Conservation (phyloP, 2,113 vertebrate genomes). For the Lutjanus erythropterus region DNA sequence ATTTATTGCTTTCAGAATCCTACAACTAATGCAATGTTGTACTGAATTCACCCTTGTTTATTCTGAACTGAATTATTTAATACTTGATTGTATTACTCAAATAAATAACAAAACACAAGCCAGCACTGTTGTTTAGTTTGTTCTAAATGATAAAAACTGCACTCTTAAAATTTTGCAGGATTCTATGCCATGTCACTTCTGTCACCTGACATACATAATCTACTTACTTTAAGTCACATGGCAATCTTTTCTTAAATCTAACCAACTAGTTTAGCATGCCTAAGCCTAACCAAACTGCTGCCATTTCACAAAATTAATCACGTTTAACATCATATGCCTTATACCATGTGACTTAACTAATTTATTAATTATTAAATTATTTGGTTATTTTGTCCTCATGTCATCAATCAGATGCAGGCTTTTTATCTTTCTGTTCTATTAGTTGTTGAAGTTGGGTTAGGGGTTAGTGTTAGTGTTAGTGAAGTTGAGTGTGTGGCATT, state of each 20-base stretch:
- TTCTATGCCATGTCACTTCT: too few species aligned
- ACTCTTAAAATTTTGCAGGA: too few species aligned
- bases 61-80: background rate
- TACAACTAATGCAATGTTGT: background rate
- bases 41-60: background rate
- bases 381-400: background rate
- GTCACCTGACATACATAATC: too few species aligned
- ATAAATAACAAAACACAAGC: too few species aligned
- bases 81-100: background rate
- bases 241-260: too few species aligned
- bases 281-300: too few species aligned
- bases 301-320: too few species aligned
- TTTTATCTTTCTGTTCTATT: background rate
- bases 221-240: too few species aligned
- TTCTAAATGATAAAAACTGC: background rate
- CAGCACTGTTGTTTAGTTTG: background rate
- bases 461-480: too few species aligned
- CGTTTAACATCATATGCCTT: background rate
- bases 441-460: background rate
- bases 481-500: too few species aligned
- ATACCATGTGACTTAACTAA: too few species aligned
- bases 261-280: too few species aligned
- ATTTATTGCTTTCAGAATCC: constrained; percentile 2
- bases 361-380: background rate
- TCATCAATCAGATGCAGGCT: background rate